Percentiles rank a stretch among this genome's conserved stretches.
Evolutionary conservation across 2,113 vertebrate species (phyloP).

Genomic region (Pycnonotus jocosus): DNA sequence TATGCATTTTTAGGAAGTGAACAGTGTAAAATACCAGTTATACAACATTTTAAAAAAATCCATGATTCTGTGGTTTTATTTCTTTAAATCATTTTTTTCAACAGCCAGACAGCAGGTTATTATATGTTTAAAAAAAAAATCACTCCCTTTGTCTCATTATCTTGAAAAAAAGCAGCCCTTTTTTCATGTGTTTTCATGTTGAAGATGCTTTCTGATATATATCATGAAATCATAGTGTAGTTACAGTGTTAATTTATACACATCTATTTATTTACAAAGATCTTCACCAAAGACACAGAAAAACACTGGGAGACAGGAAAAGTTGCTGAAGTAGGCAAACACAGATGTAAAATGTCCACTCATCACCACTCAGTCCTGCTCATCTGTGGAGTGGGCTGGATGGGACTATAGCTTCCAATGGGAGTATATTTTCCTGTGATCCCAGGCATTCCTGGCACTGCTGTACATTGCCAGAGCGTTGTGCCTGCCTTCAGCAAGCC

Average conservation of each 20-base stretch:
- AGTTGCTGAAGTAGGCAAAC: background rate
- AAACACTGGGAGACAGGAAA: background rate
- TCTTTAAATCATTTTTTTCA: background rate
- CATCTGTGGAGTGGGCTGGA: background rate
- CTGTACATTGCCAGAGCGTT: background rate
- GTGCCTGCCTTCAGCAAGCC: background rate
- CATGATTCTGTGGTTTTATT: background rate
- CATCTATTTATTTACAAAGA: background rate
- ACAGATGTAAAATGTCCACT: background rate
- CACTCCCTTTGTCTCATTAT: background rate
- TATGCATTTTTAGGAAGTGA: background rate
- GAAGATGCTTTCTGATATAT: background rate
- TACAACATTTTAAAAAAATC: background rate
- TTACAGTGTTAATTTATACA: background rate
- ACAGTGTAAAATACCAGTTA: background rate
- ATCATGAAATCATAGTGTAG: background rate
- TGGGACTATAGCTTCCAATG: rapidly evolving
- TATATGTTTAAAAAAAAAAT: background rate
- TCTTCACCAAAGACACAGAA: background rate
- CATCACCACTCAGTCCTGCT: background rate
- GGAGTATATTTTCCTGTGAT: background rate
- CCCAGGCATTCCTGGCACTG: background rate
- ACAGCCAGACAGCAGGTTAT: background rate
- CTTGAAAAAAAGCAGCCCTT: background rate
- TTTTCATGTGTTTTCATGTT: background rate